Conservation (phyloP, 2,113 vertebrate genomes). For the Zosterops japonicus region DNA sequence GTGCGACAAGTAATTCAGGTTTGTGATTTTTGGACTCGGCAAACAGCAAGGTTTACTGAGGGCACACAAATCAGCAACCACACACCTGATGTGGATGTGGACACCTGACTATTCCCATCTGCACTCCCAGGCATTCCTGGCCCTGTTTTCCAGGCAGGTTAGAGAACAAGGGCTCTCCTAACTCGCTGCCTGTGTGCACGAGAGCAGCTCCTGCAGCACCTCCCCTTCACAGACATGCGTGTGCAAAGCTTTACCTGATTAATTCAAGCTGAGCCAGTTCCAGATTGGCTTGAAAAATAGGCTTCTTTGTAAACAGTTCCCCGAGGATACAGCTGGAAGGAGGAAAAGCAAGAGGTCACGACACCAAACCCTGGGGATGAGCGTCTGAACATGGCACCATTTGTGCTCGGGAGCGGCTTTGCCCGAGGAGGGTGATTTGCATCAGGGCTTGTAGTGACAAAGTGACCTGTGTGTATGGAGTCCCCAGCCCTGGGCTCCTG, state of each 20-base stretch:
- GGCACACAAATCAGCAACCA: not conserved
- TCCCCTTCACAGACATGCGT: constrained; percentile 25
- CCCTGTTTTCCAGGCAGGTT: not conserved
- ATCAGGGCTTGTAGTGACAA: constrained; percentile 54
- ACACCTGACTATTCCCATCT: not conserved
- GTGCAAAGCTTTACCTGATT: constrained; percentile 84
- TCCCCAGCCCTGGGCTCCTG: not conserved
- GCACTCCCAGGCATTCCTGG: not conserved
- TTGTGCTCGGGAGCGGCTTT: not conserved
- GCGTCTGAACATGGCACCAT: not conserved
- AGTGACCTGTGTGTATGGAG: constrained; percentile 27
- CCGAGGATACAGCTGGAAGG: constrained; percentile 91
- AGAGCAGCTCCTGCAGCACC: constrained; percentile 25
- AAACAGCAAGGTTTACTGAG: not conserved
- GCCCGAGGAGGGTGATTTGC: constrained; percentile 48
- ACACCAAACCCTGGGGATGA: constrained; percentile 40
- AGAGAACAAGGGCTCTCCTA: not conserved
- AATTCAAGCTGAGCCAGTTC: constrained; percentile 96
- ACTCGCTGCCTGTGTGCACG: not conserved
- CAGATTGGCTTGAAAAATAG: constrained; percentile 98
- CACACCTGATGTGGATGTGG: fast-evolving
- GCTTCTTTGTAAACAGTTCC: constrained; percentile 97
- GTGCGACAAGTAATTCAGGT: fast-evolving
- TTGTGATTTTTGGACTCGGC: not conserved
- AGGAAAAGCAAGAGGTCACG: constrained; percentile 67